These are phyloP conservation scores for Euwallacea fornicatus DNA, from an alignment of 1,140 invertebrate genomes.

Conservation along the genomic window DNA sequence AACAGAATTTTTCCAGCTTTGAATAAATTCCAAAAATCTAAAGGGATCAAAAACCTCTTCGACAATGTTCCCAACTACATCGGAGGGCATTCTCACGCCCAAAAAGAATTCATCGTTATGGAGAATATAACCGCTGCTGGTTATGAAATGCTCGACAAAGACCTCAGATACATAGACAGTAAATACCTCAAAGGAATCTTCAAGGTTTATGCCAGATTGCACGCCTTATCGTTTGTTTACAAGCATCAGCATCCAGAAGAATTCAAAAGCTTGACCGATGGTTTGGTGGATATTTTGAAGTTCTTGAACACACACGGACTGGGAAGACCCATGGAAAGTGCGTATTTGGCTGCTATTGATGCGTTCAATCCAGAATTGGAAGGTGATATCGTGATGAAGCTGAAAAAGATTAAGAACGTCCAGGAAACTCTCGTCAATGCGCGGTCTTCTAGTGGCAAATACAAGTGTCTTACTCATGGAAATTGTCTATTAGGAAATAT, in stretches of 20 bases:
- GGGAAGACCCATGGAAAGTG: neutral
- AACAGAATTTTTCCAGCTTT: slow-evolving; percentile 4
- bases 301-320: slow-evolving; percentile 3
- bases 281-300: slow-evolving; percentile 7
- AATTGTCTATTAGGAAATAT: slow-evolving; percentile 39
- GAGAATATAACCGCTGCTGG: slow-evolving; percentile 21
- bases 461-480: slow-evolving; percentile 34
- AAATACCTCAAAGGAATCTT: slow-evolving; percentile 29
- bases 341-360: slow-evolving; percentile 11
- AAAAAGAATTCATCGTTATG: slow-evolving; percentile 21
- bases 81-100: neutral
- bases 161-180: neutral
- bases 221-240: slow-evolving; percentile 52
- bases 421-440: slow-evolving; percentile 17
- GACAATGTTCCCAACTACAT: slow-evolving; percentile 33
- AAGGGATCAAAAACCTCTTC: slow-evolving; percentile 33
- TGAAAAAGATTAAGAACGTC: slow-evolving; percentile 11
- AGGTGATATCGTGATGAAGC: slow-evolving; percentile 28
- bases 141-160: slow-evolving; percentile 43
- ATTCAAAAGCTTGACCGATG: slow-evolving; percentile 15
- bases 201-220: slow-evolving; percentile 34
- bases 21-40: slow-evolving; percentile 20
- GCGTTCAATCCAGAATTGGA: slow-evolving; percentile 15
- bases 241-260: slow-evolving; percentile 50
- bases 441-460: slow-evolving; percentile 35